Percentiles rank a stretch among this genome's conserved stretches.
phyloP scores from a whole-genome alignment of 1,140 invertebrate genomes.

The Prorops nasuta region DNA sequence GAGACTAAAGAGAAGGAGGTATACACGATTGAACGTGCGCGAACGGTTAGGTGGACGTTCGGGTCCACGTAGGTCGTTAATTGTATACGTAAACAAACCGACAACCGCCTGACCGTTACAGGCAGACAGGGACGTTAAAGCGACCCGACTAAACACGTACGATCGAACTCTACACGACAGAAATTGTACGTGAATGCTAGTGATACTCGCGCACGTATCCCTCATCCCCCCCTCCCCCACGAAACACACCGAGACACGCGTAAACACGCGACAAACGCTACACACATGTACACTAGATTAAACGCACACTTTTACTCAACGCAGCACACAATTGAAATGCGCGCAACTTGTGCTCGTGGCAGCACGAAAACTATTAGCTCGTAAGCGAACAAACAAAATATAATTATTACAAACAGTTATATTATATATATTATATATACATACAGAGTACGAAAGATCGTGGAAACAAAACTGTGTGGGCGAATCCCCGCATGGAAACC shows the following conservation, averaged over 20 bases:
- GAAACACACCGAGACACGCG: too few species aligned
- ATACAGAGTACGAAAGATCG: conserved; percentile 40
- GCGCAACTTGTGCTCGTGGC: conserved; percentile 53
- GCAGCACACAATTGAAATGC: conserved; percentile 40
- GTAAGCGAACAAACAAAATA: conserved; percentile 57
- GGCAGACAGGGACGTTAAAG: too few species aligned
- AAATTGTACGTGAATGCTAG: too few species aligned
- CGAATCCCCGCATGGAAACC: background rate
- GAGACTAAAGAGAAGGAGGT: too few species aligned
- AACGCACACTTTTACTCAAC: conserved; percentile 5
- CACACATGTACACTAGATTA: background rate
- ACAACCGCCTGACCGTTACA: conserved; percentile 20
- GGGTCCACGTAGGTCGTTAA: conserved; percentile 17
- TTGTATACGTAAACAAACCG: conserved; percentile 21
- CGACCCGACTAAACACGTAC: conserved; percentile 6
- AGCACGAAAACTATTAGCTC: conserved; percentile 57
- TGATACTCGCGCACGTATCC: too few species aligned
- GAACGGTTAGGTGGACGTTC: conserved; percentile 19
- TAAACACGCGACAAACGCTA: background rate
- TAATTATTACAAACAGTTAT: conserved; percentile 58
- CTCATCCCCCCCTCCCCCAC: too few species aligned
- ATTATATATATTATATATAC: conserved; percentile 59
- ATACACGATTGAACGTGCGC: conserved; percentile 27
- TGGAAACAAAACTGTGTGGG: background rate
- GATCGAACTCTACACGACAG: conserved; percentile 16